Conservation (phyloP, 2,888 invertebrate genomes). For the Eupeodes luniger region DNA sequence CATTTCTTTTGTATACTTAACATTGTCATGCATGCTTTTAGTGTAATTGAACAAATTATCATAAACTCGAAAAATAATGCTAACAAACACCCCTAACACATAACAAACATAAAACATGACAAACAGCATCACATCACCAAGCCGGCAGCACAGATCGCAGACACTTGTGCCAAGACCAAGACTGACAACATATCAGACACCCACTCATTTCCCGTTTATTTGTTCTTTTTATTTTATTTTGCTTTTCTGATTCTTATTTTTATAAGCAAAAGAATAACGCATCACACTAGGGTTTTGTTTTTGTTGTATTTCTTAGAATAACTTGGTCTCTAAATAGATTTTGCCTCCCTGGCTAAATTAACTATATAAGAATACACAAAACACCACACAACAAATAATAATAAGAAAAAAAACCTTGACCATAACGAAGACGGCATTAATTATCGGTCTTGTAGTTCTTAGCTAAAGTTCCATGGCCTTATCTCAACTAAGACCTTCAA, state of each 20-base stretch:
- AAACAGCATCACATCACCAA: slow-evolving; percentile 23
- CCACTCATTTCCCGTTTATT: slow-evolving; percentile 34
- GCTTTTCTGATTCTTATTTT: background rate
- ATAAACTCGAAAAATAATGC: background rate
- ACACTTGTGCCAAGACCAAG: slow-evolving; percentile 1
- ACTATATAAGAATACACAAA: background rate
- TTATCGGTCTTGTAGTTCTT: background rate
- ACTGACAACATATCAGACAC: slow-evolving; percentile 7
- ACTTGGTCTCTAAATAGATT: slow-evolving; percentile 15
- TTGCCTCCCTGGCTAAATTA: slow-evolving; percentile 27
- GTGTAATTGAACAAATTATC: slow-evolving; percentile 35
- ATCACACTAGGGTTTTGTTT: background rate
- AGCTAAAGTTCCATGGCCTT: background rate
- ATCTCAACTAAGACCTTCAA: slow-evolving; percentile 5
- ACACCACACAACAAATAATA: no score
- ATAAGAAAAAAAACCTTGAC: slow-evolving; percentile 15
- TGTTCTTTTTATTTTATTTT: background rate
- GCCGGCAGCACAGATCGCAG: background rate
- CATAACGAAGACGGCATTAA: background rate
- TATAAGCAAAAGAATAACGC: background rate
- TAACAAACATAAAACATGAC: slow-evolving; percentile 30
- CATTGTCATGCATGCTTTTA: slow-evolving; percentile 31
- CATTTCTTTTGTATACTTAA: background rate
- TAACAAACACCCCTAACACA: slow-evolving; percentile 8
- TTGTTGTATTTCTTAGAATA: background rate